Percentiles rank a stretch among this genome's conserved stretches.
These are phyloP conservation scores for Raja brachyura DNA, from an alignment of 2,113 vertebrate species.

Conservation along the genomic window DNA sequence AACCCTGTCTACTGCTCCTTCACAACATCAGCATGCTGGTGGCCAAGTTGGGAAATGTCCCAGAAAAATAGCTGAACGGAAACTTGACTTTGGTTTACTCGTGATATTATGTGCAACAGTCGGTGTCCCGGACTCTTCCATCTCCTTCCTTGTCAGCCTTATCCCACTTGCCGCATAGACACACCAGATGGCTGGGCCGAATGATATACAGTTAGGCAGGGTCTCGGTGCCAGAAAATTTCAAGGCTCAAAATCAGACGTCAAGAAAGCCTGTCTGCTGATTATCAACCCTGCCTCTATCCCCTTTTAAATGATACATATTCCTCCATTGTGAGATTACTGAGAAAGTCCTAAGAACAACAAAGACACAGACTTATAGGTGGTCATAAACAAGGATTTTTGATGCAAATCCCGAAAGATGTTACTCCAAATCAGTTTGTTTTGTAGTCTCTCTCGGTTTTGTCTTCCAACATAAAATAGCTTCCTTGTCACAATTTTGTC, in stretches of 20 bases:
- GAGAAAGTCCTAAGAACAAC: not conserved
- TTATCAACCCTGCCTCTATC: not conserved
- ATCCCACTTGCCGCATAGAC: not conserved
- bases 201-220: not conserved
- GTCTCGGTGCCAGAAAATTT: not conserved
- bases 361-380: not conserved
- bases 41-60: conserved; percentile 3
- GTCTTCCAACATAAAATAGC: not conserved
- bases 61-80: not conserved
- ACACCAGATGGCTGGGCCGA: not conserved
- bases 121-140: not conserved
- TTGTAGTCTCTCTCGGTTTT: not conserved
- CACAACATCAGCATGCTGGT: not conserved
- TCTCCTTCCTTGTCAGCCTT: not conserved
- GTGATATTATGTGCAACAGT: not conserved
- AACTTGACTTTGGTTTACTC: not conserved
- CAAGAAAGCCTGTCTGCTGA: not conserved
- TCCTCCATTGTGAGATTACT: not conserved
- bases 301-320: not conserved
- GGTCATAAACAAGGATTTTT: not conserved
- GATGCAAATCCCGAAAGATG: not conserved
- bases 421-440: not conserved
- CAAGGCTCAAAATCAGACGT: not conserved
- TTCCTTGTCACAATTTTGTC: not conserved
- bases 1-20: not conserved